These are phyloP conservation scores for Argya squamiceps DNA, from an alignment of 2,797 vertebrate genomes.

Conservation along the genomic window DNA sequence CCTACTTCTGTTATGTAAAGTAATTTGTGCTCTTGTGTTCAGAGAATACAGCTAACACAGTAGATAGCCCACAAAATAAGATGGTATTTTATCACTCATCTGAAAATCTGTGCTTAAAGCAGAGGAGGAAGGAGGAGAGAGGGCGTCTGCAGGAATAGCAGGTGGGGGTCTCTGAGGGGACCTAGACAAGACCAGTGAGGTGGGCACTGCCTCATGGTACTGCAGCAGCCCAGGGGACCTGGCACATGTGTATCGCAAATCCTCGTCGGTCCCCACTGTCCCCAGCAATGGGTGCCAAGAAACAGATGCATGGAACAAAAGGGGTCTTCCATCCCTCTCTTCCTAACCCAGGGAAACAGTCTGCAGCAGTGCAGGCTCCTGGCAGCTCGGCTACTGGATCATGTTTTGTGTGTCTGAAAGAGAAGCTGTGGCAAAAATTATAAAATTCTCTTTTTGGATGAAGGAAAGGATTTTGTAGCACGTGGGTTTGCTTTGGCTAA, in stretches of 20 bases:
- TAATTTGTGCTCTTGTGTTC: slow-evolving; percentile 56
- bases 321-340: not conserved
- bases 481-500: slow-evolving; percentile 41
- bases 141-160: not conserved
- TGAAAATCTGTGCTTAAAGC: slow-evolving; percentile 23
- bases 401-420: not conserved
- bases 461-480: slow-evolving; percentile 29
- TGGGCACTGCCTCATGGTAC: not conserved
- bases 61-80: slow-evolving; percentile 24
- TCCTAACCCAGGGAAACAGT: not conserved
- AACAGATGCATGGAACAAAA: not conserved
- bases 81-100: slow-evolving; percentile 21
- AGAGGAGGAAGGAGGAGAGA: not conserved
- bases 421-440: not conserved
- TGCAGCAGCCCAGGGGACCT: not conserved
- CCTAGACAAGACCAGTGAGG: not conserved
- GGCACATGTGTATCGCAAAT: rapidly evolving
- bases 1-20: slow-evolving; percentile 51
- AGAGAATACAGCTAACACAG: not conserved
- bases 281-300: rapidly evolving
- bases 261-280: rapidly evolving
- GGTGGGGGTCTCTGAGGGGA: not conserved
- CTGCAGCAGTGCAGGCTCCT: not conserved
- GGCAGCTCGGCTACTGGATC: slow-evolving; percentile 5
- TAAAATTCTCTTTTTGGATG: slow-evolving; percentile 6